A percentile compares a stretch with the other conserved stretches of the same genome.
These are phyloP conservation scores for Cebidichthys violaceus DNA, from an alignment of 2,113 vertebrate species.

Conservation along the genomic window DNA sequence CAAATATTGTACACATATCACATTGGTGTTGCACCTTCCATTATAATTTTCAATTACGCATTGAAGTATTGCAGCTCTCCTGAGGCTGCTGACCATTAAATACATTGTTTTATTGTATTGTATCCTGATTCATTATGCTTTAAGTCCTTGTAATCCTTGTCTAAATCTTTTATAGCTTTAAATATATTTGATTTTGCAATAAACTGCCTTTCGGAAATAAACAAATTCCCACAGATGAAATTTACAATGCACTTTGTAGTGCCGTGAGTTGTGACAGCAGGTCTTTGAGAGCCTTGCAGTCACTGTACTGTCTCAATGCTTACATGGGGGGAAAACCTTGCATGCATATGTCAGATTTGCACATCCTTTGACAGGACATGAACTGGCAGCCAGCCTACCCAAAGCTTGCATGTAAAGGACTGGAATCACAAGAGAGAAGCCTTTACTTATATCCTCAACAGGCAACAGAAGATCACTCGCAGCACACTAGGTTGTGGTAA, in stretches of 20 bases:
- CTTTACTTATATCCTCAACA: slow-evolving; percentile 13
- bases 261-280: slow-evolving; percentile 35
- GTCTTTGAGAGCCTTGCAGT: slow-evolving; percentile 39
- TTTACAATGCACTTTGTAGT: slow-evolving; percentile 14
- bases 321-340: slow-evolving; percentile 71
- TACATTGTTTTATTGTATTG: background rate
- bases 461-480: slow-evolving; percentile 33
- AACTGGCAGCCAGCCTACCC: slow-evolving; percentile 45
- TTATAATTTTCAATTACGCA: background rate
- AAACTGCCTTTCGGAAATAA: slow-evolving; percentile 24
- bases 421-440: slow-evolving; percentile 25
- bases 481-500: slow-evolving; percentile 17
- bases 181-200: slow-evolving; percentile 11
- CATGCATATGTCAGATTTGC: slow-evolving; percentile 68
- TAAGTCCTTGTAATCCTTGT: background rate
- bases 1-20: background rate
- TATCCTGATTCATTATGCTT: background rate
- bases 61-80: background rate
- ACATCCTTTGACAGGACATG: slow-evolving; percentile 70
- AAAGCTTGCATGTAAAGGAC: slow-evolving; percentile 22
- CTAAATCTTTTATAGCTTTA: background rate
- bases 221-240: slow-evolving; percentile 1
- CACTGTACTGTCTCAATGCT: slow-evolving; percentile 31
- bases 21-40: background rate
- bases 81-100: background rate